Base-by-base conservation (phyloP, 2,888 invertebrate genomes). In the Eurytoma californica region DNA sequence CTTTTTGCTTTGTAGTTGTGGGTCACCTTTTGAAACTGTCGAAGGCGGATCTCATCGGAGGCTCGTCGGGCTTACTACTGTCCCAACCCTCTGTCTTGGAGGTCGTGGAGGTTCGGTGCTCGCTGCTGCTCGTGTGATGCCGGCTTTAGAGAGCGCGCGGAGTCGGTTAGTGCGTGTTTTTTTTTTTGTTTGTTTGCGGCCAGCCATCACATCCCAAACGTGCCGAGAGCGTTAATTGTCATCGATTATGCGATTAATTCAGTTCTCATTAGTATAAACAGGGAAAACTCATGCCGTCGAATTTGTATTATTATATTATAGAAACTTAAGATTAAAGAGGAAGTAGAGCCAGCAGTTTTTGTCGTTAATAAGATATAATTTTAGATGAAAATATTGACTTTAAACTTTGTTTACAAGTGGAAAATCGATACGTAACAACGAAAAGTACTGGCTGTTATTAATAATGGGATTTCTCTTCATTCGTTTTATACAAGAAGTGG, bases 11-110 rank as follows among this genome's bases (percentile, higher is more conserved):
- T 77, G 73, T 80, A 67, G 75, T 81, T 78, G 76, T 72, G 83
- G 83, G 86, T 90, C 90, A 90, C 90, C 90, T 90, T 88, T 90
- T 89, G 86, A 90, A 90, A 84, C 85, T 86, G 88, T 90, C 89
- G 90, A 89, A 90, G 84, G 88, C 87, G 82, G 89, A 88, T 82
- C 87, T 87, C 85, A 84, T 87, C 82, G 87, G 83, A 79, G 87
- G 87, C 81, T 83, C 30, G 75, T 86, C 86, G 81, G 84, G 84
- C 85, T 87, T 88, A 85, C 79, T 88, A 85, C 79, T 84, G 79
- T 89, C 88, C 89, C 90, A 89, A 87, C 86, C 87, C 80, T 87
- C 88, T 83, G 86, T 87, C 87, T 88, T 88, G 79, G 88, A 88
- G 84, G 87, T 86, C 83, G 89, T 88, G 77, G 89, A 88, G 61